phyloP scores from a whole-genome alignment of 2,888 invertebrate species.

The Lymantria monacha region DNA sequence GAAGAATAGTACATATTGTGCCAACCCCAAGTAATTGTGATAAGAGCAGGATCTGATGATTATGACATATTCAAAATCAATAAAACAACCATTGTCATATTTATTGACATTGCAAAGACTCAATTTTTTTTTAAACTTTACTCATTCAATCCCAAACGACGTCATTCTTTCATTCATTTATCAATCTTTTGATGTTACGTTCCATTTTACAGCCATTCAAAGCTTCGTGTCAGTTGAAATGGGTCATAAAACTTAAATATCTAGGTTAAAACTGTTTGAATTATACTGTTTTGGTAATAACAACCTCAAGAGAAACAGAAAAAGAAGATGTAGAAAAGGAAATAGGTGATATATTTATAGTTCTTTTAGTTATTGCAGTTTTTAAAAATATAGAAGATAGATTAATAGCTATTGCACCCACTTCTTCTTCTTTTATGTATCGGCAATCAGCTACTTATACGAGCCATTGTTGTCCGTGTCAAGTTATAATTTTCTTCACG shows the following conservation, averaged over 20 bases:
- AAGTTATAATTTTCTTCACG: no score
- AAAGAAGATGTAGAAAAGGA: not conserved
- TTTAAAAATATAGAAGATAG: no score
- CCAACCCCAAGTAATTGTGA: no score
- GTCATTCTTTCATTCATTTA: slow-evolving; percentile 1
- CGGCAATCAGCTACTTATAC: no score
- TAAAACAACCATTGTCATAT: not conserved
- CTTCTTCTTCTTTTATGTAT: no score
- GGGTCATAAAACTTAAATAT: slow-evolving; percentile 9
- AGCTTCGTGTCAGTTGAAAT: slow-evolving; percentile 11
- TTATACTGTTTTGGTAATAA: not conserved
- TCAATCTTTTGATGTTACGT: not conserved
- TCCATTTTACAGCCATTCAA: slow-evolving; percentile 2
- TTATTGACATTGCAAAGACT: not conserved
- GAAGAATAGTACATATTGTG: no score
- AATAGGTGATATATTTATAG: not conserved
- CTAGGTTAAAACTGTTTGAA: slow-evolving; percentile 20
- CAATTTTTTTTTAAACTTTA: not conserved
- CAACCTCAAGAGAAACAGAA: not conserved
- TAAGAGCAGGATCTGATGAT: no score
- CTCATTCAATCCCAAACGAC: not conserved
- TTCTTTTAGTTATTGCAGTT: no score
- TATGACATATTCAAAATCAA: no score
- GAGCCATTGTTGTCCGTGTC: no score
- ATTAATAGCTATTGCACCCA: no score